Base-by-base conservation (phyloP, 1,140 invertebrate genomes). In the Samia ricini region DNA sequence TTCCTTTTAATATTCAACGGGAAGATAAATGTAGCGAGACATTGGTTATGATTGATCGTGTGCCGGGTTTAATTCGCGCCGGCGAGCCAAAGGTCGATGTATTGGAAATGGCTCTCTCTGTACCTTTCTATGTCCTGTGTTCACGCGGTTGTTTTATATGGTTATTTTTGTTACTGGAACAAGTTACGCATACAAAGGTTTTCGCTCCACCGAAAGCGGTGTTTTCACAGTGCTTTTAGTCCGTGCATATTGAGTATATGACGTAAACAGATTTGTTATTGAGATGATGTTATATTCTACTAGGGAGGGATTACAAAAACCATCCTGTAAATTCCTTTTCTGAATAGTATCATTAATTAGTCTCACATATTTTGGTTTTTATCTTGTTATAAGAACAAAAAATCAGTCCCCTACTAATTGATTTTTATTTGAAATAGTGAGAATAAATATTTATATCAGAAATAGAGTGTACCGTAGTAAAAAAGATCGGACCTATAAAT, bases 1-100 rank as follows among this genome's bases (percentile, higher is more conserved):
- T 79, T 78, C 69, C 71, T 77, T 78, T 79, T 83, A 79, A 83
- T 83, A 78, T 80, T 76, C 73, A 72, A 64, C 66, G 63, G 61
- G 49, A 73, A 82, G 79, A 84, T 84, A 82, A 82, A 84, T 84
- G 75, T 73, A 68, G 71, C 63, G 72, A 81, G 76, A 80, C 79
- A 83, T 66, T 68, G 65, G 75, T 54, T 76, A 71, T 82, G 81
- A 84, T 84, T 75, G 79, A 82, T 84, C 68, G 73, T 57, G n/a
- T 56, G 61, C 56, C 66, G 24, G 72, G 74, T 76, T 78, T 77
- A 61, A 68, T 71, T 62, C 68, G 63, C 23, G 10, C 52, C 22
- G 36, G 48, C 33, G 48, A 6, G 7, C 52, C 36, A 62, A 49
- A 21, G 49, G 49, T 23, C 59, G 23, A 60, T 54, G 18, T 52